These are phyloP conservation scores for Galendromus occidentalis DNA, from an alignment of 1,140 invertebrate species.

Conservation along the genomic window DNA sequence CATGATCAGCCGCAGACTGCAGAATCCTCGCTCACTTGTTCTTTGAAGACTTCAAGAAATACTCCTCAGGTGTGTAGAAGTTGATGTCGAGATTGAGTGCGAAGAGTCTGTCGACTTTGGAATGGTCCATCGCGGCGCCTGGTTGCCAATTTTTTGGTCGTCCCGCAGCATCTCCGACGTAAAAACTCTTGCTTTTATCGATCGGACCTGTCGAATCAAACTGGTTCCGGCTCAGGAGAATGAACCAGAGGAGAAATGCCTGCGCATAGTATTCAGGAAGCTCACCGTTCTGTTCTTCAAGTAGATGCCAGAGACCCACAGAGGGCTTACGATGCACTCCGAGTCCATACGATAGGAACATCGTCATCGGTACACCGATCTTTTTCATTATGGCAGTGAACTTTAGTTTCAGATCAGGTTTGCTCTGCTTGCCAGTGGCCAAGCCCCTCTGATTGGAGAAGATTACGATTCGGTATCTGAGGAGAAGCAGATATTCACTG, in stretches of 20 bases:
- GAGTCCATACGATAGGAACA: constrained; percentile 12
- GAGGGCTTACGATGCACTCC: constrained; percentile 18
- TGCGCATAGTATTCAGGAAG: background rate
- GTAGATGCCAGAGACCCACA: constrained; percentile 13
- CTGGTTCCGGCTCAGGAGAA: background rate
- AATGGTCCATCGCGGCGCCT: constrained; percentile 14
- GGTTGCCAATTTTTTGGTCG: constrained; percentile 9
- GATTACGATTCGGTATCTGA: constrained; percentile 16
- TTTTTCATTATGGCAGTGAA: constrained; percentile 10
- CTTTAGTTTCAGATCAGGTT: constrained; percentile 14
- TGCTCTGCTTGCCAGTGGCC: background rate
- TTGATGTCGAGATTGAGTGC: constrained; percentile 14
- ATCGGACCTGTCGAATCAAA: constrained; percentile 5
- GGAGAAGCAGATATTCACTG: no score
- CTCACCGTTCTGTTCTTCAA: constrained; percentile 12
- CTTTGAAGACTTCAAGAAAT: constrained; percentile 10
- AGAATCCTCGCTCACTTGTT: background rate
- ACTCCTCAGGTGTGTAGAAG: constrained; percentile 18
- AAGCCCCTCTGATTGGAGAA: constrained; percentile 19
- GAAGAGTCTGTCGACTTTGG: constrained; percentile 17
- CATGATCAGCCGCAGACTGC: no score
- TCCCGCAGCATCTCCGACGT: constrained; percentile 19
- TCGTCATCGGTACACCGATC: constrained; percentile 15
- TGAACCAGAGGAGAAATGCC: background rate
- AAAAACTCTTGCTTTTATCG: constrained; percentile 15